Evolutionary conservation across 2,888 invertebrate species (phyloP), one percentile per base, ranked within the genome.

Genomic region (Orthonychiurus folsomi): DNA sequence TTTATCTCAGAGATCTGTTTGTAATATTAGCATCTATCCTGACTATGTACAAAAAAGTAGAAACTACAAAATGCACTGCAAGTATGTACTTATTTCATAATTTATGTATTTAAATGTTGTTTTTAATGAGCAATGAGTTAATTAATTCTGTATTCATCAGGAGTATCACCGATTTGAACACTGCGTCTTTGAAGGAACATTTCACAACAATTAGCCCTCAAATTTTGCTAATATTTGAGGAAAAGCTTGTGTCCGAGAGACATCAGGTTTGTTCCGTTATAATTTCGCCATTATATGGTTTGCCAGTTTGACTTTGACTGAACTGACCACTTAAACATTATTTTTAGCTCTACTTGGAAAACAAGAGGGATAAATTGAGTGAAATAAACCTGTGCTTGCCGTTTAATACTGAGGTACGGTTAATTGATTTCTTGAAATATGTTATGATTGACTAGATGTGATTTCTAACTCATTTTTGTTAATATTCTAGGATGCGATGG

Each of bases 31-130:
- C 15, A 57, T 69, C 47, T 52, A 67, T n/a, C 64, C 66, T 2
- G 63, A 64, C 25, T 70, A 69, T 37, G 62, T 50, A 2, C 48
- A 66, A 47, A 69, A 69, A 55, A 69, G 67, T 50, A 55, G 65
- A 20, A 37, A 62, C 3, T 70, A 64, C 52, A 70, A 70, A 61
- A 66, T 66, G 5, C 66, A 69, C 56, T 61, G 64, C 56, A 64
- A 64, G 70, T 70, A 66, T 62, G 58, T 53, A 3, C 28, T 27
- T 25, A 24, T 23, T 37, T 23, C 28, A 47, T 28, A 20, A 47
- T 12, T 37, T 55, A 3, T 55, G 23, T 53, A 27, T 48, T 59
- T 25, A 24, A 9, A n/a, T n/a, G n/a, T n/a, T n/a, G n/a, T n/a
- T n/a, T n/a, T n/a, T n/a, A n/a, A n/a, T n/a, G 47, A 61, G 5